A percentile compares a stretch with the other conserved stretches of the same genome.
Evolutionary conservation across 2,113 vertebrate genomes (phyloP).

Genomic region (Struthidea cinerea): DNA sequence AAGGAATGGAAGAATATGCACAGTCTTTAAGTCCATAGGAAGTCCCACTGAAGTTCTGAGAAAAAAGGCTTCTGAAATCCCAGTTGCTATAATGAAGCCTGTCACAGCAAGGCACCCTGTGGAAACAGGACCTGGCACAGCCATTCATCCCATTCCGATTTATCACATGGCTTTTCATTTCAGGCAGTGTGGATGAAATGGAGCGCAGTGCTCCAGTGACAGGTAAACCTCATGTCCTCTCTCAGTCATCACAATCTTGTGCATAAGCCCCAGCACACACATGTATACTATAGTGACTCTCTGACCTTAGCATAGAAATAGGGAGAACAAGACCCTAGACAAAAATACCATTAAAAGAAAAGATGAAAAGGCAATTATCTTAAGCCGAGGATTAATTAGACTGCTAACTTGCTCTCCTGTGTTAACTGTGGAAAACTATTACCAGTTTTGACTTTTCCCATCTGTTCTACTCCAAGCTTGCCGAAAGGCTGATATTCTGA

Average conservation of each 20-base stretch:
- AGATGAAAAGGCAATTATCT: not conserved
- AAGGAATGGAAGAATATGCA: not conserved
- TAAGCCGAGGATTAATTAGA: not conserved
- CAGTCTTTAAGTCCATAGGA: not conserved
- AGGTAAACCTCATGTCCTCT: not conserved
- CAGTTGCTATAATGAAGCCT: not conserved
- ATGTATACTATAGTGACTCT: not conserved
- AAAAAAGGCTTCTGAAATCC: not conserved
- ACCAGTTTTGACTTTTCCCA: conserved; percentile 64
- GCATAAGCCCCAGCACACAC: not conserved
- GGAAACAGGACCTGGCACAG: not conserved
- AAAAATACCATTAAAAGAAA: not conserved
- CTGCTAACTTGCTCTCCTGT: not conserved
- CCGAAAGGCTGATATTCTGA: conserved; percentile 56
- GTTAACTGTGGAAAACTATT: conserved; percentile 9
- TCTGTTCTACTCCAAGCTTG: conserved; percentile 56
- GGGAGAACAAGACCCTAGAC: not conserved
- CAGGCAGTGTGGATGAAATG: not conserved
- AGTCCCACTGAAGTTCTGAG: not conserved
- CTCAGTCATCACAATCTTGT: not conserved
- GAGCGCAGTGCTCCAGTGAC: not conserved
- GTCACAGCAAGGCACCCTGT: not conserved
- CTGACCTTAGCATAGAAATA: not conserved
- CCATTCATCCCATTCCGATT: not conserved
- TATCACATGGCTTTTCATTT: not conserved